A percentile compares a stretch with the other conserved stretches of the same genome.
phyloP scores from a whole-genome alignment of 2,888 invertebrate genomes.

The Nezara viridula region DNA sequence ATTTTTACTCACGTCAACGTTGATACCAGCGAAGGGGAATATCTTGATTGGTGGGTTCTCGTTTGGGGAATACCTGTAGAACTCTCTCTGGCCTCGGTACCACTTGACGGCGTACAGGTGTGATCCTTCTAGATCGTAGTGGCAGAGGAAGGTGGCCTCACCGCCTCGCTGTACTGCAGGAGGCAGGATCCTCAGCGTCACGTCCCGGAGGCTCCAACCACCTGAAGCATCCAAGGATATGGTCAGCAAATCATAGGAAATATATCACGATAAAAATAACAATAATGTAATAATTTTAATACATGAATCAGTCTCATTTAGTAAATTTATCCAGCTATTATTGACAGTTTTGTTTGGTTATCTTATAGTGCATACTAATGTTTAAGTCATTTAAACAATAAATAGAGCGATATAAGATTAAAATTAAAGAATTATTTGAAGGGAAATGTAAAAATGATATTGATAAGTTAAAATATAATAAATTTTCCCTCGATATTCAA shows the following conservation, averaged over 20 bases:
- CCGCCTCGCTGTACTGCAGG: constrained; percentile 78
- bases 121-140: constrained; percentile 82
- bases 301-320: too few species aligned
- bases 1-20: constrained; percentile 82
- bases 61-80: constrained; percentile 85
- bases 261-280: too few species aligned
- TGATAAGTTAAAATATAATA: too few species aligned
- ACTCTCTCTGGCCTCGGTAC: constrained; percentile 87
- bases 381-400: too few species aligned
- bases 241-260: not conserved
- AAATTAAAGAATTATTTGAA: too few species aligned
- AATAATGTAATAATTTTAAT: too few species aligned
- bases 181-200: constrained; percentile 79
- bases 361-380: too few species aligned
- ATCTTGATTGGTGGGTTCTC: constrained; percentile 81
- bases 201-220: constrained; percentile 79
- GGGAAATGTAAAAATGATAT: too few species aligned
- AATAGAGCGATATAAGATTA: too few species aligned
- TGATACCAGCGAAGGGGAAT: constrained; percentile 81
- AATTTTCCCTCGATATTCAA: too few species aligned
- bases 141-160: constrained; percentile 79
- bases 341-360: too few species aligned
- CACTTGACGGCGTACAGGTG: constrained; percentile 88
- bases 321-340: too few species aligned
- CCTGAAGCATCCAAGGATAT: constrained; percentile 68